Conservation (phyloP, 1,140 invertebrate genomes). For the Sycophila sp. region DNA sequence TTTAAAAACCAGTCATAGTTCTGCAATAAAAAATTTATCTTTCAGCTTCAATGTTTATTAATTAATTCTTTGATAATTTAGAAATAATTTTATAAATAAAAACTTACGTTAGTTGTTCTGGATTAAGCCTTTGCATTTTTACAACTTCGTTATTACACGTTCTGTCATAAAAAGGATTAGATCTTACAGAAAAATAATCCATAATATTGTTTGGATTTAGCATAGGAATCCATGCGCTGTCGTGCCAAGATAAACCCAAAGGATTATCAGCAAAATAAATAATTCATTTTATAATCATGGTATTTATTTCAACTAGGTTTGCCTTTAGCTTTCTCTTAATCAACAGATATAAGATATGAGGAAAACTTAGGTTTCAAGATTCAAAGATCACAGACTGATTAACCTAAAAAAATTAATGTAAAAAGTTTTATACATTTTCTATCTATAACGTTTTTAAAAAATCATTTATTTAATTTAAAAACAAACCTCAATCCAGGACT, state of each 20-base stretch:
- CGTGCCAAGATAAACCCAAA: conserved; percentile 92
- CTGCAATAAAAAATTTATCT: conserved; percentile 67
- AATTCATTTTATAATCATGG: no score
- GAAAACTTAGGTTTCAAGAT: no score
- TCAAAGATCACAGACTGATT: no score
- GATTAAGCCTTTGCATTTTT: conserved; percentile 92
- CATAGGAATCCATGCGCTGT: conserved; percentile 91
- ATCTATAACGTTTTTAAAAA: no score
- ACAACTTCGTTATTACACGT: conserved; percentile 97
- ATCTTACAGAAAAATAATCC: conserved; percentile 95
- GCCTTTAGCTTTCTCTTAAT: no score
- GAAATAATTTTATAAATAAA: neutral
- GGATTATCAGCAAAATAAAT: no score
- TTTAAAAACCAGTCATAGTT: conserved; percentile 93
- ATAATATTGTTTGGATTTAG: conserved; percentile 91
- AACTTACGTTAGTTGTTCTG: conserved; percentile 88
- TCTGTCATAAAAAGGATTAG: conserved; percentile 95
- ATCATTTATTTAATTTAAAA: no score
- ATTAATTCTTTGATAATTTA: neutral
- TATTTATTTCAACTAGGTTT: no score
- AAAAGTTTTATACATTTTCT: no score
- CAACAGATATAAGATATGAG: no score
- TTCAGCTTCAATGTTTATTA: neutral
- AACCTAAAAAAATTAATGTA: no score
- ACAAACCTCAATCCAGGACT: no score